Percentiles rank a stretch among this genome's conserved stretches.
Evolutionary conservation across 2,888 invertebrate genomes (phyloP).

Genomic region (Erannis defoliaria): DNA sequence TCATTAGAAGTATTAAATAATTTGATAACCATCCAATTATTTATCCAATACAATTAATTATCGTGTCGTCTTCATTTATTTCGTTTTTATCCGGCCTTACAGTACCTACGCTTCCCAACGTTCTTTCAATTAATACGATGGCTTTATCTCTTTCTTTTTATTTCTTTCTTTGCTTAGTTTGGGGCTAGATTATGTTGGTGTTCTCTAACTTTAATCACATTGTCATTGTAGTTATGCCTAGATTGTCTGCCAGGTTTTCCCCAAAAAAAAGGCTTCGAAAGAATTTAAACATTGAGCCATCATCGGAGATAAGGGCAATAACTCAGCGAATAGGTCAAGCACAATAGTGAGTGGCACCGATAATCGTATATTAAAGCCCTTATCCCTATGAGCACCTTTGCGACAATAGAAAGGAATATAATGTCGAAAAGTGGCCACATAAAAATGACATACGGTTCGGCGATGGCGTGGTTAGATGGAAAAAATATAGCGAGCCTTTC

Average conservation of each 20-base stretch:
- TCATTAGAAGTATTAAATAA: too few relatives aligned
- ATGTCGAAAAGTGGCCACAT: constrained; percentile 85
- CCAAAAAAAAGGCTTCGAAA: constrained; percentile 47
- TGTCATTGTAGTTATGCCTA: neutral
- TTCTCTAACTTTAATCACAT: neutral
- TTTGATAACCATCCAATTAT: too few relatives aligned
- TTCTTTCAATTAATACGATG: too few relatives aligned
- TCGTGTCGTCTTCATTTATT: too few relatives aligned
- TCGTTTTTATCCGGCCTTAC: too few relatives aligned
- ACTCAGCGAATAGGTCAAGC: constrained; percentile 83
- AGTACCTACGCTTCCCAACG: too few relatives aligned
- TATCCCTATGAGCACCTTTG: constrained; percentile 84
- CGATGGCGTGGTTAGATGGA: constrained; percentile 62
- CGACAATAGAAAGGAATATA: constrained; percentile 85
- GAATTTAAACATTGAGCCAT: constrained; percentile 71
- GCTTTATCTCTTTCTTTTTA: too few relatives aligned
- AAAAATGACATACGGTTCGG: constrained; percentile 83
- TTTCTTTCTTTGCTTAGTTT: too few relatives aligned
- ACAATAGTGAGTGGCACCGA: constrained; percentile 85
- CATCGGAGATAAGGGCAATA: constrained; percentile 77
- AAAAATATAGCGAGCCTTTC: constrained; percentile 54
- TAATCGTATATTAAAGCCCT: constrained; percentile 86
- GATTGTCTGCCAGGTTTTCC: neutral
- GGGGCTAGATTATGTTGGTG: neutral
- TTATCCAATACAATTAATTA: too few relatives aligned